Percentiles rank a stretch among this genome's conserved stretches.
Evolutionary conservation across 2,888 invertebrate species (phyloP).

Genomic region (Rhingia campestris): DNA sequence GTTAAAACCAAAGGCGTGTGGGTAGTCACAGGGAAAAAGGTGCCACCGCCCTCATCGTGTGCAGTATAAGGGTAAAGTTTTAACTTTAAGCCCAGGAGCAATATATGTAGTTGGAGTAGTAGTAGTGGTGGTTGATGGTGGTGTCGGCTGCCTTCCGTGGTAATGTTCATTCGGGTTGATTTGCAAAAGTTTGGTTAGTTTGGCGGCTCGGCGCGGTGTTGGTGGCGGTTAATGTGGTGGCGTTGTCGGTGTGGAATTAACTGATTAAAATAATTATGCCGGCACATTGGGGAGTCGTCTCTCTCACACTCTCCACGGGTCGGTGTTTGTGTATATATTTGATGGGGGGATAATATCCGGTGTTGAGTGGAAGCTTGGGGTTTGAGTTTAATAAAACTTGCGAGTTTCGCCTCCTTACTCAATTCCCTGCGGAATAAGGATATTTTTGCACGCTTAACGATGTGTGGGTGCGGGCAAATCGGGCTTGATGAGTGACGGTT

Average conservation of each 20-base stretch:
- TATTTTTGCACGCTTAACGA: conserved; percentile 42
- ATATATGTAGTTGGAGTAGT: too few species aligned
- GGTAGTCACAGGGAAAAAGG: not conserved
- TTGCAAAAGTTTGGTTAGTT: conserved; percentile 73
- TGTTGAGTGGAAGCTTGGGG: conserved; percentile 1
- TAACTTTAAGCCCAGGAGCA: conserved; percentile 13
- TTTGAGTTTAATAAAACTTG: conserved; percentile 52
- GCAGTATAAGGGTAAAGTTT: conserved; percentile 36
- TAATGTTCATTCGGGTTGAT: conserved; percentile 63
- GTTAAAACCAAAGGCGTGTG: conserved; percentile 8
- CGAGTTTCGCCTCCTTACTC: conserved; percentile 10
- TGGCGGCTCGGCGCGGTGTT: conserved; percentile 19
- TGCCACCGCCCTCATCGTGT: conserved; percentile 2
- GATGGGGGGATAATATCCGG: conserved; percentile 51
- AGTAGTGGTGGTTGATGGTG: not conserved
- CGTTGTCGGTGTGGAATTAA: conserved; percentile 73
- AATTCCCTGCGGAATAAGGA: conserved; percentile 34
- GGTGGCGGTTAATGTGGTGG: conserved; percentile 71
- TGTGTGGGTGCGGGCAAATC: not conserved
- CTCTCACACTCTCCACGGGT: not conserved
- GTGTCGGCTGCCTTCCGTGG: conserved; percentile 1
- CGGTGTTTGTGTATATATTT: not conserved
- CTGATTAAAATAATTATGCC: conserved; percentile 74
- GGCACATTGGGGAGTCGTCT: conserved; percentile 33
- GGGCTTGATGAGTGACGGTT: conserved; percentile 56